Percentiles rank a stretch among this genome's conserved stretches.
Conservation (phyloP, 2,797 vertebrate genomes). For the Manis pentadactyla region DNA sequence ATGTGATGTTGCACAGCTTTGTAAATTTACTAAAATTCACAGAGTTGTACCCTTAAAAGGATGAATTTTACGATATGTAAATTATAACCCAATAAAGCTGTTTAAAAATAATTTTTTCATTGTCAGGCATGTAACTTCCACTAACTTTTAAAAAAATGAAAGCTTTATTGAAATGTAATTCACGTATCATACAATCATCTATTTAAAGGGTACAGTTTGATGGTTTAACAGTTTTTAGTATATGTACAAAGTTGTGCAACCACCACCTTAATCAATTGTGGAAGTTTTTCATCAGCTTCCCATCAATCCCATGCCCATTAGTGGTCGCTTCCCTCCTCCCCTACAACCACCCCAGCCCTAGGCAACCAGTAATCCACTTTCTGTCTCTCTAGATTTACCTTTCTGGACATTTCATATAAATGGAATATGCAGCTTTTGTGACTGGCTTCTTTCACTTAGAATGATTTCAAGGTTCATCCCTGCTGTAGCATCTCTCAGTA, state of each 20-base stretch:
- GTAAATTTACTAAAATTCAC: constrained; percentile 16
- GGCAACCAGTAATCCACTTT: neutral
- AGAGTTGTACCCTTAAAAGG: neutral
- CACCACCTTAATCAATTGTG: neutral
- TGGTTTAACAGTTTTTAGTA: neutral
- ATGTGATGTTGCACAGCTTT: neutral
- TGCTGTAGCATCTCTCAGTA: neutral
- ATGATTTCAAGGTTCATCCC: neutral
- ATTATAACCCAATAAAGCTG: constrained; percentile 57
- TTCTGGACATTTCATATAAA: neutral
- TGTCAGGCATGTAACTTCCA: constrained; percentile 46
- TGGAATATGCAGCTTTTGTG: neutral
- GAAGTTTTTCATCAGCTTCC: neutral
- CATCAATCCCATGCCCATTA: neutral
- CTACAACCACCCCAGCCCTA: neutral
- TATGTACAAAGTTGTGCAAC: constrained; percentile 1
- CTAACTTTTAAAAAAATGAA: constrained; percentile 46
- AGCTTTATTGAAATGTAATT: constrained; percentile 61
- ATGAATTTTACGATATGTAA: constrained; percentile 51
- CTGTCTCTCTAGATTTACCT: neutral
- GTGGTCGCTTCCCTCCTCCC: neutral
- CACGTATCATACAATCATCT: neutral
- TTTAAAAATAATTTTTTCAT: constrained; percentile 64
- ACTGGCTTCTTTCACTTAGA: neutral
- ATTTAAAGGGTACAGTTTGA: neutral